phyloP scores from a whole-genome alignment of 2,113 vertebrate genomes.

The Tragelaphus scriptus region DNA sequence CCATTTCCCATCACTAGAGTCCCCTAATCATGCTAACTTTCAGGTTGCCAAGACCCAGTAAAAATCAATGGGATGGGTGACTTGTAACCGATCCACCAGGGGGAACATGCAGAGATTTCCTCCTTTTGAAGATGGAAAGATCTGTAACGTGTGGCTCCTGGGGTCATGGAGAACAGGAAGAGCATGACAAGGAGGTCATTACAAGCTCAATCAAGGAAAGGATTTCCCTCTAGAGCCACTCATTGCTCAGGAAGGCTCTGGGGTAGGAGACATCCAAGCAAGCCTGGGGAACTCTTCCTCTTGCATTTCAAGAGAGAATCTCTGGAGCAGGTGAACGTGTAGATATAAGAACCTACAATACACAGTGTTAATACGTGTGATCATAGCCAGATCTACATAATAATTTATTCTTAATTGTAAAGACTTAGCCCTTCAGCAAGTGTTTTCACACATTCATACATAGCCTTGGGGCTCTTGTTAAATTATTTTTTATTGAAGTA shows the following conservation, averaged over 20 bases:
- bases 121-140: background rate
- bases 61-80: background rate
- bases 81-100: too few species aligned
- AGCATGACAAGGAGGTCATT: background rate
- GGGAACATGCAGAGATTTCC: background rate
- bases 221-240: too few species aligned
- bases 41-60: accelerated
- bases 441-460: background rate
- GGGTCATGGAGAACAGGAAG: background rate
- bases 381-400: background rate
- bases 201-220: accelerated
- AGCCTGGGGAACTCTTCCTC: accelerated
- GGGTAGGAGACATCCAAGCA: too few species aligned
- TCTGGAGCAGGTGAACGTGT: background rate
- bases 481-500: background rate
- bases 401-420: background rate
- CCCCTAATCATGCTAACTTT: too few species aligned
- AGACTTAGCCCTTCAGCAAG: background rate
- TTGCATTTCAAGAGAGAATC: background rate
- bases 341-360: background rate
- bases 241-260: accelerated
- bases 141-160: accelerated
- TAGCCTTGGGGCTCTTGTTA: background rate
- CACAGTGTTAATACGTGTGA: too few species aligned
- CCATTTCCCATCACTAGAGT: background rate